A percentile compares a stretch with the other conserved stretches of the same genome.
Conservation (phyloP, 1,140 invertebrate genomes). For the Chrysomallon squamiferum region DNA sequence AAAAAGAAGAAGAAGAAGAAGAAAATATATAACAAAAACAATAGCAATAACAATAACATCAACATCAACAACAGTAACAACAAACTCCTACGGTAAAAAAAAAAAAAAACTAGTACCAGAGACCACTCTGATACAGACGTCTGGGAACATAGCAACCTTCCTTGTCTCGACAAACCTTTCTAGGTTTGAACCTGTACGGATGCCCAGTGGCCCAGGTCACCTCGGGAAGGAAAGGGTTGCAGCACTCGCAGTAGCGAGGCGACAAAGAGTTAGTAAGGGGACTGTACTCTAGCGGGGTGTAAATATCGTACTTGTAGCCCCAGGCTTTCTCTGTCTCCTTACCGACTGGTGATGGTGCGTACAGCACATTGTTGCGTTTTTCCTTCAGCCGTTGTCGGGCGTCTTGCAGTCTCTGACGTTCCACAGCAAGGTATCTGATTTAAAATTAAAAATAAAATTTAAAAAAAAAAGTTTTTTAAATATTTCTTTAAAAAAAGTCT, state of each 20-base stretch:
- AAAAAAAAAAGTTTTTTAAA: not conserved
- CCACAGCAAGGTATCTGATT: conserved; percentile 31
- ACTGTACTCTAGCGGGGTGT: conserved; percentile 18
- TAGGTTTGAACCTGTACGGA: not conserved
- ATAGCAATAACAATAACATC: too few species aligned
- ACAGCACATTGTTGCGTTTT: conserved; percentile 19
- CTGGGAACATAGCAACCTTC: too few species aligned
- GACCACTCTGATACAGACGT: too few species aligned
- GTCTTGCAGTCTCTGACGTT: conserved; percentile 32
- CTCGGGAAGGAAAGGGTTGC: conserved; percentile 7
- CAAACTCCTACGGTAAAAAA: too few species aligned
- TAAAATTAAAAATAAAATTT: not conserved
- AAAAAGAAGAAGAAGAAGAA: too few species aligned
- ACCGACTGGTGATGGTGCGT: conserved; percentile 28
- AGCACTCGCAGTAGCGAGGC: conserved; percentile 6
- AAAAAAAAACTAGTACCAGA: too few species aligned
- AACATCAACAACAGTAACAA: too few species aligned
- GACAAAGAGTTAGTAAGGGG: conserved; percentile 7
- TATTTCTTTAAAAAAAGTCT: not conserved
- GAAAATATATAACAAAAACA: too few species aligned
- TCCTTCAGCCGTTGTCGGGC: conserved; percentile 31
- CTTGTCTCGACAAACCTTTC: too few species aligned
- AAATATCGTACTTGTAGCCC: conserved; percentile 18
- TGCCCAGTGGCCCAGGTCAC: not conserved
- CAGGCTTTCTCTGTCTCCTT: conserved; percentile 21